Base-by-base conservation (phyloP, 2,113 vertebrate genomes). In the Xenopus laevis region DNA sequence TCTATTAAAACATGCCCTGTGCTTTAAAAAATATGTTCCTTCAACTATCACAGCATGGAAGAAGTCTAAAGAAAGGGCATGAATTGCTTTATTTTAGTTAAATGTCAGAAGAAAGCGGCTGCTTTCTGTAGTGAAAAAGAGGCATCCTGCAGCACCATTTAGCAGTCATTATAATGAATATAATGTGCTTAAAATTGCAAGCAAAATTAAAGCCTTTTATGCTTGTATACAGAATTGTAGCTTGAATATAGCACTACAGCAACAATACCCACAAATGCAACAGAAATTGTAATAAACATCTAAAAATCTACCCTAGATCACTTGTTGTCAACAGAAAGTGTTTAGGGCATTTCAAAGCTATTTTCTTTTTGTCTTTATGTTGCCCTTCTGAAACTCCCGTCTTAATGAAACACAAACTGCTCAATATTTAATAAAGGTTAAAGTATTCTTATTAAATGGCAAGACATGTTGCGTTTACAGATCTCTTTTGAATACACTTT, bases 121-220 rank as follows among this genome's bases (percentile, higher is more conserved):
- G 74, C 66, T 77, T 77, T 77, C 66, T 57, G 33, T 40, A 62
- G 67, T 64, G 59, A 77, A 64, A 77, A 69, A 77, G 55, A 70
- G 74, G 69, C 46, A 70, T 64, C 66, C 66, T 70, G 59, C 67
- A 23, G 66, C 66, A 64, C 66, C 74, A 64, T 77, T 77, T 77
- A 77, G 74, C 66, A 77, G 67, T 70, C 74, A 77, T 77, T 77
- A 77, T 55, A 70, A 61, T 59, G 64, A 70, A 76, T 70, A 77
- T 77, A 77, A 77, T 64, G 67, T 77, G 59, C 18, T 57, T 57
- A 55, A 68, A 76, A 76, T 55, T 76, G 59, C 73, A 62, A 68
- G 30, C 15, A 20, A 70, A 69, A 77, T 68, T 66, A 75, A 70
- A 77, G 67, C 65, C 58, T 53, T 23, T 75, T 68, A 50, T 68